Evolutionary conservation across 2,888 invertebrate species (phyloP), one percentile per base, ranked within the genome.

Genomic region (Amphipoea oculea): DNA sequence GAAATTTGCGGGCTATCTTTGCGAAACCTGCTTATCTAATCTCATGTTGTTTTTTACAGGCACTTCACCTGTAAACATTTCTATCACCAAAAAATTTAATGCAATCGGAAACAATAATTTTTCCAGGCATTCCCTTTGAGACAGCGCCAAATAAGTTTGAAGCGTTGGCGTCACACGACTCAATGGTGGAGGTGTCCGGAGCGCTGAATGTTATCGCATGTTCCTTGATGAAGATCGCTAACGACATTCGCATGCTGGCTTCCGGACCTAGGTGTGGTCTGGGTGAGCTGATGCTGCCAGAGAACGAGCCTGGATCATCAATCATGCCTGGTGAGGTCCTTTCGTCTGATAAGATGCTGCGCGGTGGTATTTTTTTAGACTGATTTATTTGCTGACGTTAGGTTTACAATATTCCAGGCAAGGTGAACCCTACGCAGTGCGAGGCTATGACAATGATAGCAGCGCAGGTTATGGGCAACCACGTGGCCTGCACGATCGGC

Each of bases 351-450:
- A 20, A 14, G 4, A 57, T 48, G 36, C 2, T 51, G 6, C 11
- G 7, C 14, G 2, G 5, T 51, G 9, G 73, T 36, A 20, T 20
- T 57, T 48, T 68, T 14, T 7, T 20, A 29, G 7, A 45, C 17
- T 62, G 40, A 66, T 51, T 7, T 23, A 4, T 45, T 42, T 69
- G 4, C 23, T 82, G 17, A 81, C 29, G 9, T 66, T 54, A 40
- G 7, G 1, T 20, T 63, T 67, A 17, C 6, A 14, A 57, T 62
- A n/a, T 77, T 78, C 1, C 94, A 98, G 98, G 99, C 72, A 99
- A 99, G 97, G 99, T 99, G 76, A 99, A 99, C 96, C 99, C 99
- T 9, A 99, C 99, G 0, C 99, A 99, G 94, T 99, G 99, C 95
- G 99, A 99, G 94, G 98, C 99, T 0, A 97, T 99, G 72, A 99